Conservation (phyloP, 64 coral and sea anemone species). For the Porites australiensis region DNA sequence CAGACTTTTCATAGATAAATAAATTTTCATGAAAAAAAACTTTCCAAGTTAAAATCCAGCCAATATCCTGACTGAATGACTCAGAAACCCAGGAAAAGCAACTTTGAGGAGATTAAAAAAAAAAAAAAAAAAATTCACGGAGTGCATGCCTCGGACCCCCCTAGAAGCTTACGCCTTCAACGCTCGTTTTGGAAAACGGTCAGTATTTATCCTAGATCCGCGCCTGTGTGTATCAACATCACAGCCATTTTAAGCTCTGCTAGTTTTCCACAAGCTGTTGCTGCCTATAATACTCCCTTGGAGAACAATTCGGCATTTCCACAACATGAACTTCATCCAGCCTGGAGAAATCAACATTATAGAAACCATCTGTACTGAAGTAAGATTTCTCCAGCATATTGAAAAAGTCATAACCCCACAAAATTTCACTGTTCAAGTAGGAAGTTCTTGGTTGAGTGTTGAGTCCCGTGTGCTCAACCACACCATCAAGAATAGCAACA, state of each 20-base stretch:
- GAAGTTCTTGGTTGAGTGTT: constrained; percentile 93
- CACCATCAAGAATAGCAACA: constrained; percentile 88
- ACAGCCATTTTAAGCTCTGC: neutral
- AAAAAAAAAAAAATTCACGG: no score
- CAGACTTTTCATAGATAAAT: no score
- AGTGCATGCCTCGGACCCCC: no score
- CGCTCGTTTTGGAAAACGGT: no score
- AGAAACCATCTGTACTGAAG: constrained; percentile 25
- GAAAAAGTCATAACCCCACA: constrained; percentile 93
- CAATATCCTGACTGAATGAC: no score
- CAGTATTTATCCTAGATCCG: no score
- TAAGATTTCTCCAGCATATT: constrained; percentile 65
- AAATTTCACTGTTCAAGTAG: constrained; percentile 89
- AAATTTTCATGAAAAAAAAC: no score
- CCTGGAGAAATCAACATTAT: constrained; percentile 74
- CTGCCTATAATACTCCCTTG: constrained; percentile 67
- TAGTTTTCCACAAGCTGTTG: neutral
- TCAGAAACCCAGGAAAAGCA: no score
- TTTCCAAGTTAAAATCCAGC: no score
- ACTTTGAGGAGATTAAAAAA: no score
- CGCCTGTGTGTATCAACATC: neutral
- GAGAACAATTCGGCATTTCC: constrained; percentile 63
- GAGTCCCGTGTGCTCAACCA: constrained; percentile 91
- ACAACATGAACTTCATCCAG: constrained; percentile 67
- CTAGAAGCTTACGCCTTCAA: no score